A percentile compares a stretch with the other conserved stretches of the same genome.
Evolutionary conservation across 2,888 invertebrate genomes (phyloP).

Genomic region (Ferdinandea cuprea): DNA sequence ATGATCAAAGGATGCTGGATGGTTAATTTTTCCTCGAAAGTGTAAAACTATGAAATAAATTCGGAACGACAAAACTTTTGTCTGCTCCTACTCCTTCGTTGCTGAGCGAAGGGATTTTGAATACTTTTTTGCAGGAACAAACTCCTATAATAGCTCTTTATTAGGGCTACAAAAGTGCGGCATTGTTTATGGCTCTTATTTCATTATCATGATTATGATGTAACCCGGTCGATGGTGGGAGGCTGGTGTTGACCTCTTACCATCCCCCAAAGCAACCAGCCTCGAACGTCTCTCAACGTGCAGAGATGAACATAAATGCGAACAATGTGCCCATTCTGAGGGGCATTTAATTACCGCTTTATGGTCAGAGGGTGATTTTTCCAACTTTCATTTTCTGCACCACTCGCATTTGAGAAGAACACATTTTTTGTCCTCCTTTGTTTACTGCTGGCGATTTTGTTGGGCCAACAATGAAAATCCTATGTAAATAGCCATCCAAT

Average conservation of each 20-base stretch:
- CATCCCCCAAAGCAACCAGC: neutral
- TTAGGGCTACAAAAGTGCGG: conserved; percentile 34
- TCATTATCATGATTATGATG: conserved; percentile 60
- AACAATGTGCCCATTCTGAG: conserved; percentile 57
- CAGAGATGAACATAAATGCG: conserved; percentile 47
- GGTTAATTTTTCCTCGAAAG: conserved; percentile 38
- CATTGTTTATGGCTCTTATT: conserved; percentile 55
- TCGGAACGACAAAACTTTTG: conserved; percentile 49
- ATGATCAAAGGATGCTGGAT: conserved; percentile 42
- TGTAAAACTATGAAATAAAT: conserved; percentile 61
- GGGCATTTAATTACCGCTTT: conserved; percentile 71
- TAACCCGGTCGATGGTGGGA: conserved; percentile 32
- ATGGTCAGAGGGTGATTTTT: conserved; percentile 63
- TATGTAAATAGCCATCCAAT: conserved; percentile 53
- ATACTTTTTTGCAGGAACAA: neutral
- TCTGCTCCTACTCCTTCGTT: neutral
- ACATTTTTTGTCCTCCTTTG: conserved; percentile 26
- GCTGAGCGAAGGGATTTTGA: conserved; percentile 18
- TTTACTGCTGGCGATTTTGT: conserved; percentile 40
- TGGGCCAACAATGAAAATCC: conserved; percentile 56
- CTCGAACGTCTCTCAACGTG: neutral
- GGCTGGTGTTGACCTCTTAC: conserved; percentile 9
- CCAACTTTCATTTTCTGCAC: conserved; percentile 42
- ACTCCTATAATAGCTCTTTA: conserved; percentile 8
- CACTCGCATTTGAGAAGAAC: conserved; percentile 1